Evolutionary conservation across 2,113 vertebrate genomes (phyloP), one percentile per base, ranked within the genome.

Genomic region (Jacana jacana): DNA sequence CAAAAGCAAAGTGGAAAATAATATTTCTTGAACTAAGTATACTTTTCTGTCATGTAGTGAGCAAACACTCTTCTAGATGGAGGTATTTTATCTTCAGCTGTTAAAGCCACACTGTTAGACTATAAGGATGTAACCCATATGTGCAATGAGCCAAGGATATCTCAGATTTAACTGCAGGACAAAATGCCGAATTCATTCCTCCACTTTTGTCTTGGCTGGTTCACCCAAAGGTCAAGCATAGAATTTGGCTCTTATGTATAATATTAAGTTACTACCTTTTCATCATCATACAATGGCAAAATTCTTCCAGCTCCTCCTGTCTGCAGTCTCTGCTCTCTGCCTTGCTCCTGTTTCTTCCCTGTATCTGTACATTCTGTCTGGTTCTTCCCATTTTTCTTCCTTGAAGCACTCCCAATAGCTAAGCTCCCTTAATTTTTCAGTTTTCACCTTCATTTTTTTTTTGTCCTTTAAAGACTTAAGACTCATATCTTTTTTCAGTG

Each of bases 71-170:
- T 79, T 80, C 81, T 88, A 81, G 35, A 80, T 65, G 39, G 63
- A 91, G 33, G 35, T 89, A 73, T 51, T 88, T 83, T 83, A 52
- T 63, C 68, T 89, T 88, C 20, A 52, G 64, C 75, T 83, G 51
- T 58, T 88, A 72, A 95, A 94, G 37, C 60, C 70, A 89, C 49
- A 42, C 79, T 78, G 40, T 85, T 89, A 78, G 91, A 88, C 52
- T 76, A 86, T 57, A 86, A 86, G 69, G 65, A 88, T 65, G n/a
- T n/a, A 96, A 93, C 79, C 68, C 46, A 23, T 58, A 81, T 49
- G 64, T 84, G 86, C 48, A 83, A 71, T 4, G 14, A 94, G 65
- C 82, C 24, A 86, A 83, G 77, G 90, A 71, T 72, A 81, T 39
- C 72, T 86, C 78, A 64, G 63, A 88, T 69, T 83, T 88, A 90